Percentiles rank a stretch among this genome's conserved stretches.
Evolutionary conservation across 2,113 vertebrate species (phyloP).

Genomic region (Gavialis gangeticus): DNA sequence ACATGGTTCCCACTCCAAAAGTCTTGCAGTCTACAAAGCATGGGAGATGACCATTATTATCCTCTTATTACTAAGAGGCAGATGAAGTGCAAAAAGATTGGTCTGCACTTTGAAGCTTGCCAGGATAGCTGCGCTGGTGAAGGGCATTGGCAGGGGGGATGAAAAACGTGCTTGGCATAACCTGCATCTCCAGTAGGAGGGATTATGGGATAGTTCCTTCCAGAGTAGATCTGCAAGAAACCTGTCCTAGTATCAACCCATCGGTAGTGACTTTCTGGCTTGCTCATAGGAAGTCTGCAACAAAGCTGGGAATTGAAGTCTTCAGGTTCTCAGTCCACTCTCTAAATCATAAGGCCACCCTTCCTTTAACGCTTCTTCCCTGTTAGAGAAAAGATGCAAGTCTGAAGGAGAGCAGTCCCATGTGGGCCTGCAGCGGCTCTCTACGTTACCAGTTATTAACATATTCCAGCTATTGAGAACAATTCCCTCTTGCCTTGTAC

Average conservation of each 20-base stretch:
- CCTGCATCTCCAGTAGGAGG: not conserved
- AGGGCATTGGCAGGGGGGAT: not conserved
- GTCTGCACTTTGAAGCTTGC: not conserved
- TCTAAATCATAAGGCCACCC: not conserved
- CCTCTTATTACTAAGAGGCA: not conserved
- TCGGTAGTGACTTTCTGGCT: too few relatives aligned
- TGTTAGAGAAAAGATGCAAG: not conserved
- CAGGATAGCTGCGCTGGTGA: not conserved
- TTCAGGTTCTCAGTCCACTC: not conserved
- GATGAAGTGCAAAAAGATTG: not conserved
- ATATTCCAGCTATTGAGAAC: not conserved
- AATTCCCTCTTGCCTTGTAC: not conserved
- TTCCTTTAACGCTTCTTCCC: not conserved
- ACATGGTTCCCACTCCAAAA: accelerated
- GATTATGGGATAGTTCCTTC: too few relatives aligned
- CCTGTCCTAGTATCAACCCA: not conserved
- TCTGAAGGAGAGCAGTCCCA: not conserved
- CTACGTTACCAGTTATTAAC: accelerated
- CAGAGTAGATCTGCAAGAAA: not conserved
- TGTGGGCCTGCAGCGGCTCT: not conserved
- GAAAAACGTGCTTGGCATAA: not conserved
- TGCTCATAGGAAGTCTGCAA: not conserved
- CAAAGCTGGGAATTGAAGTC: not conserved
- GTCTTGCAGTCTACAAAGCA: accelerated
- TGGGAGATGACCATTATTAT: not conserved